Percentiles rank a stretch among this genome's conserved stretches.
These are phyloP conservation scores for Kobus ellipsiprymnus DNA, from an alignment of 2,113 vertebrate genomes.

Conservation along the genomic window DNA sequence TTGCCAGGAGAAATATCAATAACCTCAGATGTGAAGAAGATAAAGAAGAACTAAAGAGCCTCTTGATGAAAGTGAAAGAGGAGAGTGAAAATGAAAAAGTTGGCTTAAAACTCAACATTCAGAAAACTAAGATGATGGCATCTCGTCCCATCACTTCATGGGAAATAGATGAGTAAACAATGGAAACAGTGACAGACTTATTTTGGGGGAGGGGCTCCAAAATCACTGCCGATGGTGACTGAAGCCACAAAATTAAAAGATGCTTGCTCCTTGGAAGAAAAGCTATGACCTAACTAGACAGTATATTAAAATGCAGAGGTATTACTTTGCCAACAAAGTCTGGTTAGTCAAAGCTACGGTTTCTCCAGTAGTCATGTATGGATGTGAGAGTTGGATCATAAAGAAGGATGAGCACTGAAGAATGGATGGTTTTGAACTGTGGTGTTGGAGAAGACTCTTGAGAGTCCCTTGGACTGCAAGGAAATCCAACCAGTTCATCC, in stretches of 20 bases:
- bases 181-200: neutral
- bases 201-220: neutral
- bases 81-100: neutral
- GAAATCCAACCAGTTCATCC: neutral
- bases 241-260: neutral
- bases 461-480: neutral
- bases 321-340: neutral
- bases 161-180: neutral
- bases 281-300: neutral
- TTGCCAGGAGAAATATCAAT: neutral
- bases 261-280: neutral
- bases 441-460: neutral
- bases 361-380: neutral
- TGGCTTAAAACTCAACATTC: neutral
- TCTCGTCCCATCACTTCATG: neutral
- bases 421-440: neutral
- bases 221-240: neutral
- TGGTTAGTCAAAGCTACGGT: neutral
- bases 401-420: neutral
- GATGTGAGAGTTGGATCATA: neutral
- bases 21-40: neutral
- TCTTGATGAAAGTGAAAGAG: neutral
- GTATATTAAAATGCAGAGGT: neutral
- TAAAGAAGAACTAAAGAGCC: neutral
- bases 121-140: neutral